Evolutionary conservation across 1,140 invertebrate genomes (phyloP).

Genomic region (Micrasema longulum): DNA sequence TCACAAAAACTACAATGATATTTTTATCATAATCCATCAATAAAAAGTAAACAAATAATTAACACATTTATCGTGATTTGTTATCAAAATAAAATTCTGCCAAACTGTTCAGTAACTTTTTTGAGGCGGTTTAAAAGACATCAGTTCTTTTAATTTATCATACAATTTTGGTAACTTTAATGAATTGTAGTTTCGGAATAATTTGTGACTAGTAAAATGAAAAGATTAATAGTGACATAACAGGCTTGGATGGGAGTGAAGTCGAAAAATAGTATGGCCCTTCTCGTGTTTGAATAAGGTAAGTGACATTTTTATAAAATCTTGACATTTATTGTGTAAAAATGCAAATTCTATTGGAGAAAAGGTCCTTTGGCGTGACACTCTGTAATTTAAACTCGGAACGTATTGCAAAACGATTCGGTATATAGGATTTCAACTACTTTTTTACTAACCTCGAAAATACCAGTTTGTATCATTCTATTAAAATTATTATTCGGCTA

Average conservation of each 20-base stretch:
- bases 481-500: too few species aligned
- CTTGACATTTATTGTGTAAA: conserved; percentile 35
- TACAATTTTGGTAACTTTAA: too few species aligned
- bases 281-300: conserved; percentile 27
- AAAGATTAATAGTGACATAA: conserved; percentile 20
- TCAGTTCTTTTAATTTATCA: too few species aligned
- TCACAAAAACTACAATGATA: not conserved
- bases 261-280: conserved; percentile 4
- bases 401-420: conserved; percentile 11
- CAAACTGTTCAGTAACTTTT: too few species aligned
- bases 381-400: not conserved
- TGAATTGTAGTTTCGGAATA: not conserved
- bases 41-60: not conserved
- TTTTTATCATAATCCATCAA: not conserved
- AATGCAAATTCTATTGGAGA: conserved; percentile 16
- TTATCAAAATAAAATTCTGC: conserved; percentile 2
- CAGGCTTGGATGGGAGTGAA: conserved; percentile 13
- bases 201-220: not conserved
- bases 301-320: conserved; percentile 38
- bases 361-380: conserved; percentile 21
- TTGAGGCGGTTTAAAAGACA: too few species aligned
- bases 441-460: too few species aligned
- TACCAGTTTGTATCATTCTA: too few species aligned
- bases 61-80: not conserved
- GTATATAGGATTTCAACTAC: not conserved